Base-by-base conservation (phyloP, 2,888 invertebrate species). In the Catocala nupta region DNA sequence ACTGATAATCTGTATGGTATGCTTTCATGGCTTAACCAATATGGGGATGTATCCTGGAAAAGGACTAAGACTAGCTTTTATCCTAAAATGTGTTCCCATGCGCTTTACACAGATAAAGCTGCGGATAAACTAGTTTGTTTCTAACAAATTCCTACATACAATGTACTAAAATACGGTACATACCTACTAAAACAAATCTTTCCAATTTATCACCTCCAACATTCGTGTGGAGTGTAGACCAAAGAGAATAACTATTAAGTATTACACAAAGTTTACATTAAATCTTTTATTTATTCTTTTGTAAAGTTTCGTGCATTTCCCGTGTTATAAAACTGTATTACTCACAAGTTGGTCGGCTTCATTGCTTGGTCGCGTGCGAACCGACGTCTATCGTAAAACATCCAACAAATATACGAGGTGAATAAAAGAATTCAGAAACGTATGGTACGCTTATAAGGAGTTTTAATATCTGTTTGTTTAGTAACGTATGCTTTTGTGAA, bases 351-450 rank as follows among this genome's bases (percentile, higher is more conserved):
- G 52, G 62, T 33, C 55, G 55, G 62, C 25, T 73, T 70, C 65
- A 70, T 71, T 71, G 64, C 68, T 55, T 52, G 55, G 62, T 78
- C 65, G 77, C 79, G 71, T 77, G 79, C 68, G 8, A 62, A 58
- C 50, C 55, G 50, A 49, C 54, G 16, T 63, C 63, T 67, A 60
- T 59, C 63, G 68, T 70, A 76, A 25, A 70, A 77, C 59, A 63
- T 54, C 12, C 54, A 43, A 57, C 55, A 63, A 65, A 77, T 78
- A 68, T 71, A 71, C 68, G 51, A 49, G 39, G 45, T 25, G 43
- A 67, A 73, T 70, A 66, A 67, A 73, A 64, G 69, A 63, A 69
- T 65, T 74, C 71, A 63, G 50, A 76, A 67, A 69, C 36, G 36
- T 71, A 16, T 16, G 12, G 51, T 54, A 44, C 60, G 11, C 50